Conservation (phyloP, 2,888 invertebrate species). For the Ichneumon xanthorius region DNA sequence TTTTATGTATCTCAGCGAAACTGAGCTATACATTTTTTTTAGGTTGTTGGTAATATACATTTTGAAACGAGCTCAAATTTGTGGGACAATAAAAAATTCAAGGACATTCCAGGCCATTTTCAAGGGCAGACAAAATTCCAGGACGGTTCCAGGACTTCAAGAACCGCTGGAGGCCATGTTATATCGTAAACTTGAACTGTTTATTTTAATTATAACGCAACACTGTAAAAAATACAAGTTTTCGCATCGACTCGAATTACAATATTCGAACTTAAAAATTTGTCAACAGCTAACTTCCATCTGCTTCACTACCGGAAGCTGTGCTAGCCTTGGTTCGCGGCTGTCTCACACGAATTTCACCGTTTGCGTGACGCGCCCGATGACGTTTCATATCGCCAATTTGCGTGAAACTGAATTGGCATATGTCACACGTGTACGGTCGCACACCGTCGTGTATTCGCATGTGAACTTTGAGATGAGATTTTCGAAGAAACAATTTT, state of each 20-base stretch:
- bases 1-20: too few relatives aligned
- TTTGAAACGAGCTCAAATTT: too few relatives aligned
- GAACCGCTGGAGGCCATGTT: too few relatives aligned
- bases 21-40: too few relatives aligned
- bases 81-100: too few relatives aligned
- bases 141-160: too few relatives aligned
- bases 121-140: too few relatives aligned
- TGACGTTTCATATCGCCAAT: slow-evolving; percentile 75
- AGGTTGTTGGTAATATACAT: too few relatives aligned
- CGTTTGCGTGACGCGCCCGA: slow-evolving; percentile 70
- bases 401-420: slow-evolving; percentile 75
- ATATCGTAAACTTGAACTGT: neutral
- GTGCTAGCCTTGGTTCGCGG: slow-evolving; percentile 20
- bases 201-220: neutral
- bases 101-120: too few relatives aligned
- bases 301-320: neutral
- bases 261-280: neutral
- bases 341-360: slow-evolving; percentile 46
- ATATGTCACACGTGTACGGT: slow-evolving; percentile 76
- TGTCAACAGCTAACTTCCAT: neutral
- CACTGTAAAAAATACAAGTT: neutral
- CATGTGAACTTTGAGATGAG: slow-evolving; percentile 74
- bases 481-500: slow-evolving; percentile 72
- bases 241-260: neutral
- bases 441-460: slow-evolving; percentile 75